Conservation (phyloP, 2,113 vertebrate species). For the Zeus faber region DNA sequence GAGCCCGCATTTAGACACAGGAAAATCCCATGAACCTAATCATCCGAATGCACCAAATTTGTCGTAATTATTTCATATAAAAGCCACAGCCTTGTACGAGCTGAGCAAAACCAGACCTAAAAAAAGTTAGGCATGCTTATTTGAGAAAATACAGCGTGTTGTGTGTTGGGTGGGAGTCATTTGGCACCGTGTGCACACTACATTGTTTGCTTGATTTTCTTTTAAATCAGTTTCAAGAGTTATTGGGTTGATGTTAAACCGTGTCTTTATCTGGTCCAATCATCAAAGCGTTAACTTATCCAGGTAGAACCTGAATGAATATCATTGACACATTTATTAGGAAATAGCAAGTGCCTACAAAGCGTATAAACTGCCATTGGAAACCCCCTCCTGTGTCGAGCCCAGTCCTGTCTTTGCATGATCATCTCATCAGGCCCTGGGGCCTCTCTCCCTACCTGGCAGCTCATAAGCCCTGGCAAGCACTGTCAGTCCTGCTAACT, state of each 20-base stretch:
- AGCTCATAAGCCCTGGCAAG: conserved; percentile 56
- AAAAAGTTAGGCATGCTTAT: conserved; percentile 57
- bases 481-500: conserved; percentile 26
- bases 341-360: conserved; percentile 37
- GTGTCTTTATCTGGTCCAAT: not conserved
- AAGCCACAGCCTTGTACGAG: conserved; percentile 41
- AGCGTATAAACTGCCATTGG: conserved; percentile 39
- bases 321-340: conserved; percentile 15
- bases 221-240: not conserved
- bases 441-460: conserved; percentile 38
- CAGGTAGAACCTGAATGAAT: conserved; percentile 10
- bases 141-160: conserved; percentile 55
- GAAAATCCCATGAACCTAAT: conserved; percentile 70
- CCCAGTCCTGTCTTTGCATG: conserved; percentile 36
- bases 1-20: conserved; percentile 57
- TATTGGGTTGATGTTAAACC: not conserved
- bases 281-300: conserved; percentile 15
- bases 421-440: conserved; percentile 35
- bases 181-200: conserved; percentile 16
- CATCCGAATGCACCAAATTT: conserved; percentile 63
- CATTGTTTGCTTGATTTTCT: conserved; percentile 14
- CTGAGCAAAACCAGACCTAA: conserved; percentile 60
- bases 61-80: conserved; percentile 66
- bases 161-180: conserved; percentile 46
- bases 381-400: conserved; percentile 50